Percentiles rank a stretch among this genome's conserved stretches.
Conservation (phyloP, 1,140 invertebrate species). For the Drosophila melanogaster region Release_6_plus_ISO1_MT NC_004354.4:22654501-22655000, state of each 20-base stretch:
- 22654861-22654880: constrained; percentile 84
- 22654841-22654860: constrained; percentile 84
- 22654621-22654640: constrained; percentile 2
- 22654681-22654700: constrained; percentile 71
- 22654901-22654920: constrained; percentile 9
- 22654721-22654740: too few species aligned
- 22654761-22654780: constrained; percentile 79
- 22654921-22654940: not conserved
- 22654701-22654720: not conserved
- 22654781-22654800: constrained; percentile 76
- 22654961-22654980: constrained; percentile 43
- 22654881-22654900: constrained; percentile 70
- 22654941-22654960: not conserved
- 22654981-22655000: constrained; percentile 20
- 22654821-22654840: constrained; percentile 78
- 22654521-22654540: constrained; percentile 66
- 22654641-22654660: constrained; percentile 82
- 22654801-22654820: constrained; percentile 38
- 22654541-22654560: not conserved
- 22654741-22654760: not conserved
- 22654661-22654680: constrained; percentile 80
- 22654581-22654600: constrained; percentile 49
- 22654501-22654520: constrained; percentile 82
- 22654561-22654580: constrained; percentile 3
- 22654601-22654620: constrained; percentile 14